Evolutionary conservation across 2,888 invertebrate species (phyloP), one percentile per base, ranked within the genome.

Genomic region (Noctua janthina): DNA sequence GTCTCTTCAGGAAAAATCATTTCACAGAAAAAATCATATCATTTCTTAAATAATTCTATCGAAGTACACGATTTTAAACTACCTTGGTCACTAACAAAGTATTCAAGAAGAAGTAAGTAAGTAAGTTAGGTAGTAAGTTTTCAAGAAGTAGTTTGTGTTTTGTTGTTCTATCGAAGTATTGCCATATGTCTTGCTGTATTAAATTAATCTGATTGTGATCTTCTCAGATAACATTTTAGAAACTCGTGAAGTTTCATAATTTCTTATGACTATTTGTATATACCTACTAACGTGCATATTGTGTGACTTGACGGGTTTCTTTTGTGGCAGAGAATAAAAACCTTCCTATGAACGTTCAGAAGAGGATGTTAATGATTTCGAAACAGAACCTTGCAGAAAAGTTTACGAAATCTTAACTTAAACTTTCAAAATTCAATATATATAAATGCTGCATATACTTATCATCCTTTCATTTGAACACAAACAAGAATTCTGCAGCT

Each of bases 371-470:
- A 70, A 51, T 59, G 20, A 83, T 81, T 83, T 77, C 35, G 70
- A 81, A 77, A 81, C n/a, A 4, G 3, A 79, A 79, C 75, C 82
- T 79, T 79, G 74, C 17, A 64, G 39, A 29, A n/a, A 76, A 49
- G 29, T 62, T 64, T 64, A 64, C n/a, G 43, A 81, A 64, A 72
- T 79, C 11, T 29, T 1, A 29, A 64, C 15, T 7, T 72, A 29
- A 35, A 54, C 74, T 82, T 79, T 74, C 62, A 74, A 64, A 79
- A 72, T 62, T 4, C 20, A 39, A 39, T 17, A 35, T 29, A 43
- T 23, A 23, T 76, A 43, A 75, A 11, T n/a, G 23, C 4, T 29
- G 7, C 39, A 0, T 20, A 17, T 35, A 64, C 29, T 17, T n/a
- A 13, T n/a, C 15, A 51, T 43, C 29, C n/a, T 75, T 35, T 69